Conservation (phyloP, 2,888 invertebrate species). For the Dryomyza anilis region DNA sequence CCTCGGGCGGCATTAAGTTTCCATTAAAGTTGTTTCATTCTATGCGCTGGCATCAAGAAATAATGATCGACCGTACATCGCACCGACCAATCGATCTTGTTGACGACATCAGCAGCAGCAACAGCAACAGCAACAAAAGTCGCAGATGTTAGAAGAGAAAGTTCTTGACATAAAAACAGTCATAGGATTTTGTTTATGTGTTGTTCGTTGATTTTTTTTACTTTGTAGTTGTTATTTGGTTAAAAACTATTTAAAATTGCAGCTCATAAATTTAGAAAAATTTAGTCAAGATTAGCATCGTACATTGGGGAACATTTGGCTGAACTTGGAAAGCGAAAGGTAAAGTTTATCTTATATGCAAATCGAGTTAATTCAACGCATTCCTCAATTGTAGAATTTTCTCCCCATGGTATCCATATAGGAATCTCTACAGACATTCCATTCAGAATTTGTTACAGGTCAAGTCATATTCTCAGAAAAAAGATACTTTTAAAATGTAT, state of each 20-base stretch:
- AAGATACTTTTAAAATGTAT: too few relatives aligned
- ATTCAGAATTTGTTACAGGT: too few relatives aligned
- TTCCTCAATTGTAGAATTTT: too few relatives aligned
- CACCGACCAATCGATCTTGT: neutral
- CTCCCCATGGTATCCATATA: too few relatives aligned
- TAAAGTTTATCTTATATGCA: neutral
- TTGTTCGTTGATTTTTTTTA: neutral
- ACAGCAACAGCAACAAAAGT: neutral
- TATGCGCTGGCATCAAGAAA: neutral
- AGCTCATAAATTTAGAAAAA: conserved; percentile 45
- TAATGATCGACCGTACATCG: too few relatives aligned
- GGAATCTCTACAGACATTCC: too few relatives aligned
- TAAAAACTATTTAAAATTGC: conserved; percentile 42
- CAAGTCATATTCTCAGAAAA: too few relatives aligned
- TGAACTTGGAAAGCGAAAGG: neutral
- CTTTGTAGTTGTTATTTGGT: neutral
- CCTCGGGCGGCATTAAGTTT: conserved; percentile 41
- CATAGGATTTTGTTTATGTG: conserved; percentile 3
- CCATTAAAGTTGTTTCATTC: conserved; percentile 30
- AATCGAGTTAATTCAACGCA: neutral
- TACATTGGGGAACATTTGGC: neutral
- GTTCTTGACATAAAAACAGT: conserved; percentile 43
- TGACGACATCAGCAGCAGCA: neutral
- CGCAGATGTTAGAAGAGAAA: conserved; percentile 49
- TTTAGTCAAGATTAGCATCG: neutral